Evolutionary conservation across 1,140 invertebrate genomes (phyloP).

Genomic region (Heliothis subflexa): DNA sequence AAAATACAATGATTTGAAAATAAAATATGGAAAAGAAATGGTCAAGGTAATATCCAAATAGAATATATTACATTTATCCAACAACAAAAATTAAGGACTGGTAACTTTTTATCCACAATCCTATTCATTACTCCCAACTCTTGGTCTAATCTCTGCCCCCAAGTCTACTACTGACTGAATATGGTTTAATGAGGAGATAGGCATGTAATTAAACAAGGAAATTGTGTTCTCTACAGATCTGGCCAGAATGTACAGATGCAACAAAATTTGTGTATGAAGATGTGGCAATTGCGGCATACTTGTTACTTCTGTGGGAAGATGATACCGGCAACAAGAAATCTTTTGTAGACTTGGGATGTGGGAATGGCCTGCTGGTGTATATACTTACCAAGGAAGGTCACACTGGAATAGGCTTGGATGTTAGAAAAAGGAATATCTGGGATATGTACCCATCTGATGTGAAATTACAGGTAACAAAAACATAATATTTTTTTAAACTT

Average conservation of each 20-base stretch:
- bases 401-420: slow-evolving; percentile 95
- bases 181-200: background rate
- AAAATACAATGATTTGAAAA: slow-evolving; percentile 92
- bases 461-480: slow-evolving; percentile 69
- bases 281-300: slow-evolving; percentile 96
- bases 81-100: no score
- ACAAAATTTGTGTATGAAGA: slow-evolving; percentile 98
- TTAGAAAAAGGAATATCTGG: slow-evolving; percentile 97
- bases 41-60: slow-evolving; percentile 84
- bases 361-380: slow-evolving; percentile 97
- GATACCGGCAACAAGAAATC: slow-evolving; percentile 86
- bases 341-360: slow-evolving; percentile 98
- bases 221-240: slow-evolving; percentile 85
- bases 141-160: no score
- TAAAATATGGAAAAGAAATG: slow-evolving; percentile 92
- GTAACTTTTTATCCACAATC: no score
- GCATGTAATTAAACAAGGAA: background rate
- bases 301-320: slow-evolving; percentile 92
- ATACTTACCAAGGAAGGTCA: slow-evolving; percentile 94
- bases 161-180: background rate
- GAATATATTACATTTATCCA: no score
- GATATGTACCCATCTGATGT: slow-evolving; percentile 89
- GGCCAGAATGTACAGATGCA: slow-evolving; percentile 97
- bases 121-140: no score
- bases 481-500: slow-evolving; percentile 2